Base-by-base conservation (phyloP, 2,113 vertebrate genomes). In the Eulemur rufifrons region DNA sequence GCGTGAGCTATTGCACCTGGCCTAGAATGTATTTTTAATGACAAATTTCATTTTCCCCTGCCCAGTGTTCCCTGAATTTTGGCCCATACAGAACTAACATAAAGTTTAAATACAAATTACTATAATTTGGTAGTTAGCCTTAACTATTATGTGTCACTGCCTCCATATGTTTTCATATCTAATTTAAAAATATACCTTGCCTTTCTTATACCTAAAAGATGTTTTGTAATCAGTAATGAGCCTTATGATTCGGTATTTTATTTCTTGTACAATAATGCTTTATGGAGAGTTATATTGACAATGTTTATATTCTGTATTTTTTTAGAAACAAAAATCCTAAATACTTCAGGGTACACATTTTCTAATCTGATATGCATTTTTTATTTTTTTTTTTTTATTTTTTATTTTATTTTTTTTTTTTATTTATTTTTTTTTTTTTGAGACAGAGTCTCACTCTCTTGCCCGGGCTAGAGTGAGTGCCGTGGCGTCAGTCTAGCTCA, bases 1-100 rank as follows among this genome's bases (percentile, higher is more conserved):
- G 23, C 59, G 3, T 25, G 59, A 25, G 59, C 59, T 61, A 61
- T 21, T 2, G 9, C 23, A 25, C 59, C 23, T 82, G 69, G 14
- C 52, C n/a, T 82, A 77, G 14, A 92, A 92, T 86, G 69, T 74
- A 80, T n/a, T 95, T 71, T 93, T 74, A 94, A 84, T 87, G 88
- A 95, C 42, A 96, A 94, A 63, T 80, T 94, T 94, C 32, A 78
- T 94, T 97, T 93, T 74, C 25, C 32, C 61, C 45, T 69, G 25
- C 68, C 47, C n/a, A 84, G n/a, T 76, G 37, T 54, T 91, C 27
- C 47, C 39, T 66, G 69, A 69, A 13, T 85, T 95, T 93, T 83
- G 15, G 21, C 21, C 71, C 50, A 80, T 73, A 23, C 10, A 86
- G 76, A 90, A 54, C 42, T 69, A 96, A 34, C 10, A 80, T 78